Percentiles rank a stretch among this genome's conserved stretches.
phyloP scores from a whole-genome alignment of 2,888 invertebrate genomes.

The Drosophila ustulata region DNA sequence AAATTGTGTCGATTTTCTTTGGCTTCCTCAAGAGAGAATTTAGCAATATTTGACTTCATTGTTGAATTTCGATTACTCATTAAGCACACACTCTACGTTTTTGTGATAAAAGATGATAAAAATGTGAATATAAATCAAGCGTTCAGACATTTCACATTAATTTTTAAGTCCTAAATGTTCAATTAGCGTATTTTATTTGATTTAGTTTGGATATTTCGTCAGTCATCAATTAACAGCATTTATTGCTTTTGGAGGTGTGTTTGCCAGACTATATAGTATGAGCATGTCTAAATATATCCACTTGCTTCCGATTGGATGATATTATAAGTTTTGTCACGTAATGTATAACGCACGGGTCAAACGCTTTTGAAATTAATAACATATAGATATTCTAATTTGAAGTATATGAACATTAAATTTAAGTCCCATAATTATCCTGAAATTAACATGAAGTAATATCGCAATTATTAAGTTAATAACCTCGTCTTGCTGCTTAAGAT shows the following conservation, averaged over 20 bases:
- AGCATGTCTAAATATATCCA: conserved; percentile 2
- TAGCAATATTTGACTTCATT: conserved; percentile 10
- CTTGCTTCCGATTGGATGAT: not conserved
- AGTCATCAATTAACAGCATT: conserved; percentile 24
- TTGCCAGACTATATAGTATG: not conserved
- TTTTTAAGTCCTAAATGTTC: conserved; percentile 1
- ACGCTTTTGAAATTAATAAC: conserved; percentile 3
- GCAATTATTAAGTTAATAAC: conserved; percentile 6
- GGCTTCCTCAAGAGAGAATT: conserved; percentile 24
- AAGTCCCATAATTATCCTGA: not conserved
- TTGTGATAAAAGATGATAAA: not conserved
- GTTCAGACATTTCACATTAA: conserved; percentile 13
- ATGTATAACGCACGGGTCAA: not conserved
- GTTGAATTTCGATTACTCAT: conserved; percentile 11
- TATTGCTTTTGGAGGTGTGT: conserved; percentile 27
- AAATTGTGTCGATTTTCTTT: conserved; percentile 25
- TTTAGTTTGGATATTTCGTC: not conserved
- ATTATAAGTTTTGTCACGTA: conserved; percentile 14
- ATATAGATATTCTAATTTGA: not conserved
- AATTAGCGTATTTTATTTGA: conserved; percentile 31
- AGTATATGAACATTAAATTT: not conserved
- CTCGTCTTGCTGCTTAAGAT: conserved; percentile 3
- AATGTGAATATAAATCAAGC: conserved; percentile 1
- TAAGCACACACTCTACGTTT: conserved; percentile 11
- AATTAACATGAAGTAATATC: conserved; percentile 3